These are phyloP conservation scores for Nomada lathburiana DNA, from an alignment of 2,888 invertebrate genomes.

Conservation along the genomic window DNA sequence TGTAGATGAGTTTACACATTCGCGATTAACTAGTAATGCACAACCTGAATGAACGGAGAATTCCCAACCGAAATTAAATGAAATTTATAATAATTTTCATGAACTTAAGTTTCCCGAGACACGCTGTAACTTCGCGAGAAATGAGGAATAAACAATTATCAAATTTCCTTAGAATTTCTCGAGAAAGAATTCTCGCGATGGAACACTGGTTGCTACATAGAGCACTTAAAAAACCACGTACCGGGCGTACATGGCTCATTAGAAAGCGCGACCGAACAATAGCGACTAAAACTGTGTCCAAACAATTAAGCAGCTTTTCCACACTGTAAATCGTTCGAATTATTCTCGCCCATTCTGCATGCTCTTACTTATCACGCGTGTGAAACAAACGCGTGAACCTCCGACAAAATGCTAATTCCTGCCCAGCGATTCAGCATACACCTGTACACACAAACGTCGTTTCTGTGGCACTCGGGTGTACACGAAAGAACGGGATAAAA, in stretches of 20 bases:
- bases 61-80: too few relatives aligned
- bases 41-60: too few relatives aligned
- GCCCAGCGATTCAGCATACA: not conserved
- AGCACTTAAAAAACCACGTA: not conserved
- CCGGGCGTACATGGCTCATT: not conserved
- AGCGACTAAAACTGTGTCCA: slow-evolving; percentile 23
- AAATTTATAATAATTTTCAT: too few relatives aligned
- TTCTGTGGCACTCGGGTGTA: not conserved
- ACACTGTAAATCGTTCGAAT: slow-evolving; percentile 8
- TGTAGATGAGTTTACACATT: too few relatives aligned
- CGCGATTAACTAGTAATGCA: too few relatives aligned
- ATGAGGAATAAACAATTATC: too few relatives aligned
- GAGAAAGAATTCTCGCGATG: too few relatives aligned
- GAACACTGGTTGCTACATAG: not conserved
- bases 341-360: slow-evolving; percentile 10
- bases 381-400: slow-evolving; percentile 7
- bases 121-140: too few relatives aligned
- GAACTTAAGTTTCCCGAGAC: too few relatives aligned
- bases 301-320: slow-evolving; percentile 32
- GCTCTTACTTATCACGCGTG: not conserved
- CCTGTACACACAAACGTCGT: too few relatives aligned
- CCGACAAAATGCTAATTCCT: not conserved
- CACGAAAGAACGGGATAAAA: too few relatives aligned
- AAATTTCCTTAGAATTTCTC: too few relatives aligned
- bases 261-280: slow-evolving; percentile 17